Percentiles rank a stretch among this genome's conserved stretches.
phyloP scores from a whole-genome alignment of 2,113 vertebrate species.

The Tyrannus savana region DNA sequence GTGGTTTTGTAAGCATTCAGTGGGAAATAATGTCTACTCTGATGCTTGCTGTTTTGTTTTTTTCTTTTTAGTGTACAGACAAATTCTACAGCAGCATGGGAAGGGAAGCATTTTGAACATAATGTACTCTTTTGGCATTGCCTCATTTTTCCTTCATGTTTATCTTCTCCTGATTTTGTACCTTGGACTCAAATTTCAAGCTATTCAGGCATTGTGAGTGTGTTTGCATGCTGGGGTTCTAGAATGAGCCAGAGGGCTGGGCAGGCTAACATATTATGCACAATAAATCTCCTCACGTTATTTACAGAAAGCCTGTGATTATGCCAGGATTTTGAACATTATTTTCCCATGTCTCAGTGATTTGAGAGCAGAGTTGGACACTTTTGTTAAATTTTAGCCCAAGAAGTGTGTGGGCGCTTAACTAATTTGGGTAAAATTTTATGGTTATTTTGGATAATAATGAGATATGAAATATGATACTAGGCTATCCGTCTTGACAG shows the following conservation, averaged over 20 bases:
- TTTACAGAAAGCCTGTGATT: neutral
- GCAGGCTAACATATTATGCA: neutral
- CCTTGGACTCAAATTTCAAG: neutral
- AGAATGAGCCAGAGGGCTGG: neutral
- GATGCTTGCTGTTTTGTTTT: neutral
- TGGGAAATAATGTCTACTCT: neutral
- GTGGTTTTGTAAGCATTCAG: neutral
- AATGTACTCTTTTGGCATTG: neutral
- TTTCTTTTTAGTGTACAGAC: neutral
- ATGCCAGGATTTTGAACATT: neutral
- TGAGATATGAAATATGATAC: neutral
- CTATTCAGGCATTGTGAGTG: neutral
- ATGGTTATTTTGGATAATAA: neutral
- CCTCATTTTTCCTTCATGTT: neutral
- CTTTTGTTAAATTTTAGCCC: neutral
- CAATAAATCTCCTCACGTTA: neutral
- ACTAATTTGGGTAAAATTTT: neutral
- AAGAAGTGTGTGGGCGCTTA: neutral
- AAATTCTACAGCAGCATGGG: neutral
- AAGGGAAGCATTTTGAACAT: neutral
- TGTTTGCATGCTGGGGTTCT: neutral
- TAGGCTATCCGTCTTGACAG: neutral
- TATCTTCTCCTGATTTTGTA: neutral
- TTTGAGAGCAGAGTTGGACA: neutral
- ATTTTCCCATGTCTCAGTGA: neutral